Evolutionary conservation across 2,113 vertebrate genomes (phyloP).

Genomic region (Anser cygnoides): DNA sequence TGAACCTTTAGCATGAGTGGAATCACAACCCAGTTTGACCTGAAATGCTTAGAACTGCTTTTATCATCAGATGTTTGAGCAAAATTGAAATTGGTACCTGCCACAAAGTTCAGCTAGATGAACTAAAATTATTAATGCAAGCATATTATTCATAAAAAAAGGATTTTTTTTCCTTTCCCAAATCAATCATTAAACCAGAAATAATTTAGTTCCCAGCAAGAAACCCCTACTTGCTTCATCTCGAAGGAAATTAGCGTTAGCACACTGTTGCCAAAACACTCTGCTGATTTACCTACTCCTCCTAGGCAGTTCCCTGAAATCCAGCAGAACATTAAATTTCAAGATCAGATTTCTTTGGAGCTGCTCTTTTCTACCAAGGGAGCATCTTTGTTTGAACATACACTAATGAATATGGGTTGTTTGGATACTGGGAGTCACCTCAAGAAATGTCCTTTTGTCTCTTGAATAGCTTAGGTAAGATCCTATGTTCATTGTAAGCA

Average conservation of each 20-base stretch:
- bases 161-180: constrained; percentile 2
- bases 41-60: constrained; percentile 42
- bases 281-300: neutral
- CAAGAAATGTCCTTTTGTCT: constrained; percentile 51
- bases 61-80: constrained; percentile 43
- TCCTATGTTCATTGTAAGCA: neutral
- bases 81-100: constrained; percentile 66
- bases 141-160: constrained; percentile 59
- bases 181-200: constrained; percentile 63
- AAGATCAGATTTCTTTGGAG: constrained; percentile 56
- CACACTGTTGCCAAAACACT: constrained; percentile 19
- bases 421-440: constrained; percentile 29
- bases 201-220: constrained; percentile 39
- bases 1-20: neutral
- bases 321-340: constrained; percentile 65
- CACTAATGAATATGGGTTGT: constrained; percentile 29
- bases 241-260: constrained; percentile 24
- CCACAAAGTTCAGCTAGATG: constrained; percentile 58
- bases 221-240: neutral
- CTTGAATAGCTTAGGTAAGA: neutral
- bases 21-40: neutral
- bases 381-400: constrained; percentile 24
- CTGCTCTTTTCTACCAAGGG: constrained; percentile 20
- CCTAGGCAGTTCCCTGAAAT: constrained; percentile 26
- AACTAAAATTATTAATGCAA: constrained; percentile 67